Evolutionary conservation across 2,888 invertebrate species (phyloP), one percentile per base, ranked within the genome.

Genomic region (Drosophila aldrichi): DNA sequence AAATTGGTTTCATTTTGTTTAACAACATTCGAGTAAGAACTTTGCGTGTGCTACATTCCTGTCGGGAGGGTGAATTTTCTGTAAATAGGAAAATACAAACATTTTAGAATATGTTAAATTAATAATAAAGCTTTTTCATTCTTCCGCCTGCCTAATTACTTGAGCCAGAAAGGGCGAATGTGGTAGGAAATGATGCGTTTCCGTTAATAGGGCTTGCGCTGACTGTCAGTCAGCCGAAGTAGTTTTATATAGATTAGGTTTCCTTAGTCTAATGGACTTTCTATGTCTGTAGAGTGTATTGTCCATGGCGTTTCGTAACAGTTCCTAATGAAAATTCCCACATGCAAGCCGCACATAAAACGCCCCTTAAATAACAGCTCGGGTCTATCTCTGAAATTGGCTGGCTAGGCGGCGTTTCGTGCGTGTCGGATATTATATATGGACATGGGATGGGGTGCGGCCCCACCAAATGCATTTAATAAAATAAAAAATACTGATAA

Each of bases 341-440:
- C 86, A 88, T 85, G 88, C 86, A 86, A 82, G 79, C 83, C 77
- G 80, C 88, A 85, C 80, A 85, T 82, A 82, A 82, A 88, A 79
- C 79, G 75, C 79, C 76, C 75, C 77, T 65, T 34, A 73, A 64
- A 77, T 51, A 51, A 56, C 61, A 61, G 64, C 54, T 66, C 65
- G 55, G 38, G 64, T 63, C 68, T 73, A 66, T 77, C 56, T 69
- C 55, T 62, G 36, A 80, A 73, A 80, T 77, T 69, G 63, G 59
- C 41, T 64, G 62, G 49, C 25, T 69, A 44, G 43, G 29, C 52
- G 34, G 44, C 34, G 56, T 41, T 57, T 51, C 59, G 65, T 79
- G 77, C 79, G 79, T 77, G 77, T 79, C 75, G 70, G 49, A 55
- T 63, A 80, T 77, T 63, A 79, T 38, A 44, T 29, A 55, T 43